Conservation (phyloP, 2,888 invertebrate species). For the Bimastos eiseni region DNA sequence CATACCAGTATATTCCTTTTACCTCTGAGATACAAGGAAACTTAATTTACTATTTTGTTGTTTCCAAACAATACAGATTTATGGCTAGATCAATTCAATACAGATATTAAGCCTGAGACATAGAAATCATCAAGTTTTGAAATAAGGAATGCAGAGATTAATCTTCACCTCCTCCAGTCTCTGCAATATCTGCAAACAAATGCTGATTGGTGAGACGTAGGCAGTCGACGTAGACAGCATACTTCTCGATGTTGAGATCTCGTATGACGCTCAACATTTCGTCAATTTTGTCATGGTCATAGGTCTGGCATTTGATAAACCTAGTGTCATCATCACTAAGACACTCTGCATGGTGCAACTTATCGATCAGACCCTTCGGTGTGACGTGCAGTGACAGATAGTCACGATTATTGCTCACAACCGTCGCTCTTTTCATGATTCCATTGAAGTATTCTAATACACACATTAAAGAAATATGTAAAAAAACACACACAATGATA, state of each 20-base stretch:
- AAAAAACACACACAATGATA: not conserved
- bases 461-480: not conserved
- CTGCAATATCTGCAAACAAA: not conserved
- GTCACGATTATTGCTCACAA: conserved; percentile 18
- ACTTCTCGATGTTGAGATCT: conserved; percentile 17
- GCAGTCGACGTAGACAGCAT: conserved; percentile 2
- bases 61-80: not conserved
- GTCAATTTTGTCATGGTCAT: conserved; percentile 21
- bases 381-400: not conserved
- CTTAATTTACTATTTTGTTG: not conserved
- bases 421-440: not conserved
- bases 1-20: too few relatives aligned
- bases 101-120: not conserved
- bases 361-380: not conserved
- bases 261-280: not conserved
- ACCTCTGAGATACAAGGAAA: not conserved
- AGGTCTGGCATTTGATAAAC: conserved; percentile 22
- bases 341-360: not conserved
- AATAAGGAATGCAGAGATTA: not conserved
- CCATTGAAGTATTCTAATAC: not conserved
- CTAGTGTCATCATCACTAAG: not conserved
- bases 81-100: not conserved
- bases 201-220: not conserved
- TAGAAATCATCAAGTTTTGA: not conserved
- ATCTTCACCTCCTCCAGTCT: not conserved